Conservation (phyloP, 1,140 invertebrate species). For the Bombus affinis region DNA sequence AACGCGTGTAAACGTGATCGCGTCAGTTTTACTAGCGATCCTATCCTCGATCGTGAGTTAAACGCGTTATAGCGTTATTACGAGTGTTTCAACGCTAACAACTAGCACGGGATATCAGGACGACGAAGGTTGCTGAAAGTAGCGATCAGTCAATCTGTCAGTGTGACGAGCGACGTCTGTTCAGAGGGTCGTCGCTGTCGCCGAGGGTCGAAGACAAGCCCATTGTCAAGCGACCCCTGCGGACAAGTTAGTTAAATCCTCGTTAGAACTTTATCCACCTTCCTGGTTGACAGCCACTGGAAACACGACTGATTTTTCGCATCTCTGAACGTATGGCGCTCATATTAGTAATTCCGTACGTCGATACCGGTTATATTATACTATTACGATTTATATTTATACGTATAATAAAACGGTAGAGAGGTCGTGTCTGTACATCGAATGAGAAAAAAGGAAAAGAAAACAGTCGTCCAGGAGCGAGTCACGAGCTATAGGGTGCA, state of each 20-base stretch:
- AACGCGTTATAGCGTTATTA: conserved; percentile 28
- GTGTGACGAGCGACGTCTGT: conserved; percentile 58
- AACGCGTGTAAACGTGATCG: not conserved
- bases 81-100: conserved; percentile 37
- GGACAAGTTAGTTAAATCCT: conserved; percentile 73
- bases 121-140: conserved; percentile 50
- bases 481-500: too few species aligned
- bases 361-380: too few species aligned
- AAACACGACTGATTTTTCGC: conserved; percentile 30
- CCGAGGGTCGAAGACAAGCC: conserved; percentile 65
- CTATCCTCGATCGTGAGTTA: not conserved
- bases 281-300: conserved; percentile 34
- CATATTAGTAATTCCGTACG: not conserved
- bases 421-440: too few species aligned
- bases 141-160: conserved; percentile 71
- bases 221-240: conserved; percentile 68
- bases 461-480: too few species aligned
- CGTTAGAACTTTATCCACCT: conserved; percentile 69
- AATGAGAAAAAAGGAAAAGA: too few species aligned
- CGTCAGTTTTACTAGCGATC: too few species aligned
- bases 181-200: conserved; percentile 47
- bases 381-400: too few species aligned
- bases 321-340: not conserved
- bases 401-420: too few species aligned
- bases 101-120: not conserved